A percentile compares a stretch with the other conserved stretches of the same genome.
Conservation (phyloP, 2,797 vertebrate genomes). For the Strix occidentalis region DNA sequence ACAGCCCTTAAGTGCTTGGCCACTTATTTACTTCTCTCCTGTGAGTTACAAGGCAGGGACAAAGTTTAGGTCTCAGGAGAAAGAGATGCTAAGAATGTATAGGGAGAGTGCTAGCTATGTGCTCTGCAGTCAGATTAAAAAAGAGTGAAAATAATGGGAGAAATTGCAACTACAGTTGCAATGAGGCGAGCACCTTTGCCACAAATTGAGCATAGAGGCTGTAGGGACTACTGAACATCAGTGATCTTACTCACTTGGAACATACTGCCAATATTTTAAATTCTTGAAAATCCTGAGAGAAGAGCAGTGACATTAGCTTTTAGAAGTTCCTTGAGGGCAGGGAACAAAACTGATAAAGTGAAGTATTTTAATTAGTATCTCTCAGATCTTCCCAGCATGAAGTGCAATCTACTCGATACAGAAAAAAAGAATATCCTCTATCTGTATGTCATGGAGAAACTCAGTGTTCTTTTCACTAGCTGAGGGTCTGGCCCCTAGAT, state of each 20-base stretch:
- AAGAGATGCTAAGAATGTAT: background rate
- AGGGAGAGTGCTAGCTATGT: background rate
- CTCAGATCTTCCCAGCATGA: background rate
- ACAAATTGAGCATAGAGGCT: background rate
- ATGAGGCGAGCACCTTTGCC: background rate
- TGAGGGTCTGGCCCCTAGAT: background rate
- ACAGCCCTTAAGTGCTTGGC: background rate
- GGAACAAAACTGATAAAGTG: background rate
- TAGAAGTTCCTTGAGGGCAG: background rate
- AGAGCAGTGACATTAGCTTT: background rate
- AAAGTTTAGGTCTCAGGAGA: background rate
- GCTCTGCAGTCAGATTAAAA: background rate
- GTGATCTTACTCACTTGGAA: background rate
- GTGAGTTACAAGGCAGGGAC: background rate
- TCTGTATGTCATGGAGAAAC: background rate
- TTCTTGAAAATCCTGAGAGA: background rate
- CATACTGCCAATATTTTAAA: background rate
- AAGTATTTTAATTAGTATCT: background rate
- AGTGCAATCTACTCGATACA: background rate
- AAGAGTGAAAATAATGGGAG: background rate
- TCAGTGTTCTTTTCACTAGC: background rate
- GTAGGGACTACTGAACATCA: background rate
- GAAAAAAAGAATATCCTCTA: background rate
- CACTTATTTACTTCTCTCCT: background rate
- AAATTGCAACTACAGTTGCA: background rate